Percentiles rank a stretch among this genome's conserved stretches.
Evolutionary conservation across 2,888 invertebrate species (phyloP).

Genomic region (Electrophaes corylata): DNA sequence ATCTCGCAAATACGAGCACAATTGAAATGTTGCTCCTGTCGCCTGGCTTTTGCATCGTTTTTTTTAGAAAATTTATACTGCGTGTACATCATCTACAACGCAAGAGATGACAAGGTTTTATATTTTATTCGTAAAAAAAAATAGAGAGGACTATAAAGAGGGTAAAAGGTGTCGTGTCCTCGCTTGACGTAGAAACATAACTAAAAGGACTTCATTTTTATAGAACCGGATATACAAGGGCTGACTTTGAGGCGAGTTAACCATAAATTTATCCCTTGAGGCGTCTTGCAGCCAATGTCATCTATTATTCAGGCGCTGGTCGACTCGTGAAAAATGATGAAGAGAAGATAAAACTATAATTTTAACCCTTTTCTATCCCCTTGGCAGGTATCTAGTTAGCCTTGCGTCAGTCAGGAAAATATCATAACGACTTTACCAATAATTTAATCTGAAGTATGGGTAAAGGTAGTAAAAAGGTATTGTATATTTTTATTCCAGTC

Average conservation of each 20-base stretch:
- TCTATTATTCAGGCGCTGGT: slow-evolving; percentile 62
- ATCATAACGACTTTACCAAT: background rate
- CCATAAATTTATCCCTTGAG: slow-evolving; percentile 67
- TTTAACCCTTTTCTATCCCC: slow-evolving; percentile 9
- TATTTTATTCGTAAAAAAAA: too few species aligned
- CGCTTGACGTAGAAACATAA: slow-evolving; percentile 37
- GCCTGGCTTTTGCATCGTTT: too few species aligned
- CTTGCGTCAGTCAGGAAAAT: background rate
- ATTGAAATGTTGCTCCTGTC: too few species aligned
- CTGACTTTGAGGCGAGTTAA: slow-evolving; percentile 50
- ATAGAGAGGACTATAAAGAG: background rate
- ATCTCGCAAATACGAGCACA: too few species aligned
- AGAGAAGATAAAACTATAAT: slow-evolving; percentile 12
- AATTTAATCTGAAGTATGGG: too few species aligned
- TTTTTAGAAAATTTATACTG: too few species aligned
- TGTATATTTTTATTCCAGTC: slow-evolving; percentile 2
- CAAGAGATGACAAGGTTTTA: too few species aligned
- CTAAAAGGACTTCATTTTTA: slow-evolving; percentile 52
- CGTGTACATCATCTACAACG: too few species aligned
- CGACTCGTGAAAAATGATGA: slow-evolving; percentile 26
- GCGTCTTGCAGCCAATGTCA: slow-evolving; percentile 59
- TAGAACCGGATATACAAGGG: slow-evolving; percentile 52
- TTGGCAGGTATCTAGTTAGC: background rate
- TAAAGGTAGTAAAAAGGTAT: background rate
- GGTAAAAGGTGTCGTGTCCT: slow-evolving; percentile 36